These are phyloP conservation scores for Bilobella aurantiaca DNA, from an alignment of 1,140 invertebrate species.

Conservation along the genomic window DNA sequence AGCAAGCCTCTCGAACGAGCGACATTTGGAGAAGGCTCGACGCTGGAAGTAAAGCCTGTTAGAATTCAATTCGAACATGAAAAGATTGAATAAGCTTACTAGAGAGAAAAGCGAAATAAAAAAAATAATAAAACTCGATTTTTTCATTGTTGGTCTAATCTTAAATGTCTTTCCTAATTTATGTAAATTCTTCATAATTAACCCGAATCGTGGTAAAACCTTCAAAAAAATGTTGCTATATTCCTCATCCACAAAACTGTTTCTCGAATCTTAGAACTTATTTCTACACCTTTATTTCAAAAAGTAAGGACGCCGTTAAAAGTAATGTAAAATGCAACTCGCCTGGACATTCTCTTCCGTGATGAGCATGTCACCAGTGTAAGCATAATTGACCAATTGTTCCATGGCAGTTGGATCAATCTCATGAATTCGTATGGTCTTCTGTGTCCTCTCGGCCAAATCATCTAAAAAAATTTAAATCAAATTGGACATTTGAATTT, in stretches of 20 bases:
- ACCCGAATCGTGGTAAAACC: too few relatives aligned
- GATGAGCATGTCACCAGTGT: slow-evolving; percentile 63
- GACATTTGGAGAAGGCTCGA: slow-evolving; percentile 64
- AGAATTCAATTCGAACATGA: too few relatives aligned
- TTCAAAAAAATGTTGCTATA: too few relatives aligned
- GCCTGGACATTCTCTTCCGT: slow-evolving; percentile 69
- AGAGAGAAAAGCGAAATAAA: too few relatives aligned
- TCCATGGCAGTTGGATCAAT: slow-evolving; percentile 51
- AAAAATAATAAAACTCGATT: too few relatives aligned
- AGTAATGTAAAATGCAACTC: slow-evolving; percentile 18
- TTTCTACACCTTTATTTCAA: background rate
- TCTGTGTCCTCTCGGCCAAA: slow-evolving; percentile 53
- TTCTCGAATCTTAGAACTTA: too few relatives aligned
- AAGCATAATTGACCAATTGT: slow-evolving; percentile 61
- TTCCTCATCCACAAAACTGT: too few relatives aligned
- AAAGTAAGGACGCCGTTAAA: background rate
- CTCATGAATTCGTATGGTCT: slow-evolving; percentile 52
- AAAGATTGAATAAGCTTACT: too few relatives aligned
- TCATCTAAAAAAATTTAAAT: slow-evolving; percentile 45
- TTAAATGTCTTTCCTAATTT: too few relatives aligned
- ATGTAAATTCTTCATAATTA: too few relatives aligned
- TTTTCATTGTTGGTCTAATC: too few relatives aligned
- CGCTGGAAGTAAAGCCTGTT: slow-evolving; percentile 60
- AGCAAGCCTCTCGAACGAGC: slow-evolving; percentile 63
- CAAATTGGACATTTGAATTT: background rate